A percentile compares a stretch with the other conserved stretches of the same genome.
These are phyloP conservation scores for Drosophila guanche DNA, from an alignment of 1,140 invertebrate species.

Conservation along the genomic window DNA sequence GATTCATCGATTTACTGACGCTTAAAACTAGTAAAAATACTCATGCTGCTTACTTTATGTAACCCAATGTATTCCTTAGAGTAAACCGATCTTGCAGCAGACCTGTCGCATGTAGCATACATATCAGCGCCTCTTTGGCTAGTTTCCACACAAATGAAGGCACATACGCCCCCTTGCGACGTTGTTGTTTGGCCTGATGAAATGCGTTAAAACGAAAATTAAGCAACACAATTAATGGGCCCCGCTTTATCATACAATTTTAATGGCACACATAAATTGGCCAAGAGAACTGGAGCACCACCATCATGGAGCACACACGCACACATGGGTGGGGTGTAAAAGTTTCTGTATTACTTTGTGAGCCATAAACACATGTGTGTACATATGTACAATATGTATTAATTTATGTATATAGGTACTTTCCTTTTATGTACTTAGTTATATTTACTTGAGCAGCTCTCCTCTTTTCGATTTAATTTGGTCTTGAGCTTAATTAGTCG, in stretches of 20 bases:
- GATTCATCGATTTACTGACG: too few species aligned
- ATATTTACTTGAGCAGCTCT: too few species aligned
- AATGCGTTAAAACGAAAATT: constrained; percentile 81
- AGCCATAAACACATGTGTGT: constrained; percentile 18
- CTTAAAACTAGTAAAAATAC: too few species aligned
- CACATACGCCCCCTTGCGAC: constrained; percentile 34
- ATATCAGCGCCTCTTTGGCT: constrained; percentile 33
- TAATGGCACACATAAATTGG: constrained; percentile 79
- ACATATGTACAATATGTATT: constrained; percentile 10
- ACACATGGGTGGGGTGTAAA: constrained; percentile 8
- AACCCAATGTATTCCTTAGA: too few species aligned
- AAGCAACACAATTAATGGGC: constrained; percentile 80
- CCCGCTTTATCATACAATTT: constrained; percentile 78
- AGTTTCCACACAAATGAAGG: constrained; percentile 65
- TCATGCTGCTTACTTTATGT: too few species aligned
- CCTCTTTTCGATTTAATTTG: constrained; percentile 35
- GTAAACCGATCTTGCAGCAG: too few species aligned
- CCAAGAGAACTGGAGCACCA: constrained; percentile 30
- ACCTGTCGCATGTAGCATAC: constrained; percentile 9
- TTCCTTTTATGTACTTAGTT: neutral
- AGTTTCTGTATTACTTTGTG: constrained; percentile 26
- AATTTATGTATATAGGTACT: constrained; percentile 19
- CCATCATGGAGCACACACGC: neutral
- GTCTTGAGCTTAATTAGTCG: constrained; percentile 41
- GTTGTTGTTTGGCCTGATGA: constrained; percentile 64